Conservation (phyloP, 2,113 vertebrate species). For the Sialia sialis region DNA sequence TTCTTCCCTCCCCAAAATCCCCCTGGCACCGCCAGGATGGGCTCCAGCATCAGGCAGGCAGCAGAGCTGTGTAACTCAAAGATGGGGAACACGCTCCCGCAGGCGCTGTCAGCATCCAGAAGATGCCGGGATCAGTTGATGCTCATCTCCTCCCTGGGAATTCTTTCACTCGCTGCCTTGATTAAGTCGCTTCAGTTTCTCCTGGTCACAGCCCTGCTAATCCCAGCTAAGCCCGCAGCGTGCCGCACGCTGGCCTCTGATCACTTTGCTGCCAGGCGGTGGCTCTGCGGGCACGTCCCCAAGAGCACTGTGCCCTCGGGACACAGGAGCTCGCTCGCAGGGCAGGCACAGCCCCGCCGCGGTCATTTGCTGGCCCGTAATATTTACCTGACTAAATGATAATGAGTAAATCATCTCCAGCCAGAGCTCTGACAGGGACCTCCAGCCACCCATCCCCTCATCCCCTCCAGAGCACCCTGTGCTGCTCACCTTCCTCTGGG, state of each 20-base stretch:
- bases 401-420: not conserved
- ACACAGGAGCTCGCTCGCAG: not conserved
- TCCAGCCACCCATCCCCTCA: rapidly evolving
- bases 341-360: not conserved
- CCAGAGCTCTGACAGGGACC: not conserved
- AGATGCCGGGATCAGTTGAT: not conserved
- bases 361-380: not conserved
- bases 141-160: not conserved
- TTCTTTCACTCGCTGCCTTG: not conserved
- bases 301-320: not conserved
- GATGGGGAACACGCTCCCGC: not conserved
- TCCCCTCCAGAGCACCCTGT: not conserved
- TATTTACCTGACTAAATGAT: not conserved
- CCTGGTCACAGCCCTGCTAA: not conserved
- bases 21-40: not conserved
- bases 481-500: not conserved
- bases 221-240: not conserved
- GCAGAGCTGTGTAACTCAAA: not conserved
- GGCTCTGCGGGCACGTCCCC: not conserved
- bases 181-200: conserved; percentile 11
- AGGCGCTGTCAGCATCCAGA: not conserved
- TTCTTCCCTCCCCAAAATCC: not conserved
- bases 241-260: not conserved
- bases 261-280: not conserved
- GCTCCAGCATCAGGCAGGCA: not conserved